These are phyloP conservation scores for Pao palembangensis DNA, from an alignment of 2,113 vertebrate genomes.

Conservation along the genomic window DNA sequence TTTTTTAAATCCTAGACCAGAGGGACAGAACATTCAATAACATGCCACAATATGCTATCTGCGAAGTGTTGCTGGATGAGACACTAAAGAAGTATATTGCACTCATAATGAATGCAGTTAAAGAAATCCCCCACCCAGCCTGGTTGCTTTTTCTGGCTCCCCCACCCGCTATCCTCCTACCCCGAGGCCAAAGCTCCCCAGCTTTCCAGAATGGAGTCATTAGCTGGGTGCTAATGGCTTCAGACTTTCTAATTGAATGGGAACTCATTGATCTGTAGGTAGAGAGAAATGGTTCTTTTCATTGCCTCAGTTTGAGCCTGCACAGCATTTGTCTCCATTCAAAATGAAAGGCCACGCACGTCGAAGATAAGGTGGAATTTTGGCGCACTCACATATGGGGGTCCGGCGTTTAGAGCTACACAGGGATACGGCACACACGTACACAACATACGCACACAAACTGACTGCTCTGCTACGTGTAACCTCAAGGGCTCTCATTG, in stretches of 20 bases:
- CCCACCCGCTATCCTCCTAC: conserved; percentile 51
- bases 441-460: conserved; percentile 2
- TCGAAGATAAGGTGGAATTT: conserved; percentile 53
- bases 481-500: conserved; percentile 52
- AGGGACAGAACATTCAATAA: conserved; percentile 52
- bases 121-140: conserved; percentile 62
- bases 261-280: conserved; percentile 99
- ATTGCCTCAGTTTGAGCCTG: conserved; percentile 90
- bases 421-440: conserved; percentile 3
- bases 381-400: conserved; percentile 72
- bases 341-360: conserved; percentile 73
- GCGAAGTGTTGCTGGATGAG: conserved; percentile 57
- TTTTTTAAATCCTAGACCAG: conserved; percentile 45
- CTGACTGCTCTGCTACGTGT: conserved; percentile 21
- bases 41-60: conserved; percentile 53
- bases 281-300: conserved; percentile 97
- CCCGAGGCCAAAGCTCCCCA: conserved; percentile 64
- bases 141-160: conserved; percentile 52
- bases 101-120: conserved; percentile 71
- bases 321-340: conserved; percentile 92
- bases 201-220: conserved; percentile 74
- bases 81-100: conserved; percentile 65
- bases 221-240: conserved; percentile 91
- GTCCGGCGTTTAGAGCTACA: conserved; percentile 21
- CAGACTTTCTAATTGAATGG: conserved; percentile 97